Evolutionary conservation across 2,113 vertebrate genomes (phyloP).

Genomic region (Spea multiplicata): DNA sequence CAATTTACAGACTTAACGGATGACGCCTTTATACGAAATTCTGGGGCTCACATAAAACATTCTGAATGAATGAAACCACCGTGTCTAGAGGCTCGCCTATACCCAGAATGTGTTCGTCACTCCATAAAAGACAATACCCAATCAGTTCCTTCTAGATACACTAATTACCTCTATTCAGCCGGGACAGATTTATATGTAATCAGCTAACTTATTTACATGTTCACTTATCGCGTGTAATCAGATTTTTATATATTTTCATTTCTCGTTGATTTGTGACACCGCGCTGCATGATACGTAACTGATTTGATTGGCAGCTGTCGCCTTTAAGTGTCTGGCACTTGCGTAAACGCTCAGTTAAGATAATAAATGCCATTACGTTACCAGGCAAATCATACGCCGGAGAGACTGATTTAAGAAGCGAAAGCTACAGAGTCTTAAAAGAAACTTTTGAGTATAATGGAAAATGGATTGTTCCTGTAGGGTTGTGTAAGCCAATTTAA

Average conservation of each 20-base stretch:
- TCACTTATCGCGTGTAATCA: conserved; percentile 14
- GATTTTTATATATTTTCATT: conserved; percentile 10
- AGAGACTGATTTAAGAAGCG: too few relatives aligned
- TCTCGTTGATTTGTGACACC: conserved; percentile 11
- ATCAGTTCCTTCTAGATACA: conserved; percentile 25
- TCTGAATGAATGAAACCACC: conserved; percentile 4
- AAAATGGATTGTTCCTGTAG: too few relatives aligned
- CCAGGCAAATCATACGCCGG: too few relatives aligned
- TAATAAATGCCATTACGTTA: neutral
- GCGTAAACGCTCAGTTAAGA: neutral
- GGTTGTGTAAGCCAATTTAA: too few relatives aligned
- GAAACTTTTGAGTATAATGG: too few relatives aligned
- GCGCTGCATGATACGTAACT: neutral
- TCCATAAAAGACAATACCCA: conserved; percentile 32
- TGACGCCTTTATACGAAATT: conserved; percentile 26
- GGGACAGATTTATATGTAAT: conserved; percentile 20
- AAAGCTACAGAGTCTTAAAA: too few relatives aligned
- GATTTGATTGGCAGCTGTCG: neutral
- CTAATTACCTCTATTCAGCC: conserved; percentile 41
- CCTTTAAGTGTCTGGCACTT: neutral
- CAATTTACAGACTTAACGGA: conserved; percentile 22
- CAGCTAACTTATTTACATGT: conserved; percentile 4
- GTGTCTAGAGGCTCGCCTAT: conserved; percentile 4
- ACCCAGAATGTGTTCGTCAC: conserved; percentile 4
- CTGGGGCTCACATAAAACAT: conserved; percentile 24